These are phyloP conservation scores for Pyrocephalus nanus DNA, from an alignment of 2,797 vertebrate genomes.

Conservation along the genomic window DNA sequence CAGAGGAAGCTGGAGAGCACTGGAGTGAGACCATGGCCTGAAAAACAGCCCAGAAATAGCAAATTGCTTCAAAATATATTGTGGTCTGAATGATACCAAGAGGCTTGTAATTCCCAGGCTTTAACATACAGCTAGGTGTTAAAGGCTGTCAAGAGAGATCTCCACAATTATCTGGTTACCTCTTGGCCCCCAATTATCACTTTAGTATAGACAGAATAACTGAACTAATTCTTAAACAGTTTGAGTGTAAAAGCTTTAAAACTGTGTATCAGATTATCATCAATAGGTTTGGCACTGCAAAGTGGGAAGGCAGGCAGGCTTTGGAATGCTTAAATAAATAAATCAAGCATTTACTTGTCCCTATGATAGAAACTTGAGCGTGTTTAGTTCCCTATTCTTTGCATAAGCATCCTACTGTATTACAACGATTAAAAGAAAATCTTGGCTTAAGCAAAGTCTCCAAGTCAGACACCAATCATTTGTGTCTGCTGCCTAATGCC, in stretches of 20 bases:
- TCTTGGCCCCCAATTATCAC: slow-evolving; percentile 20
- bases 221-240: not conserved
- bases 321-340: not conserved
- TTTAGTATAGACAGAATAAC: not conserved
- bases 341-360: not conserved
- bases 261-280: not conserved
- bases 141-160: not conserved
- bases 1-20: not conserved
- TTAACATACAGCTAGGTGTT: not conserved
- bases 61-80: not conserved
- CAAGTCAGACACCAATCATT: not conserved
- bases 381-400: not conserved
- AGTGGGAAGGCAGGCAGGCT: not conserved
- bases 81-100: not conserved
- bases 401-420: not conserved
- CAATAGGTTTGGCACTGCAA: not conserved
- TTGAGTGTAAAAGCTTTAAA: not conserved
- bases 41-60: not conserved
- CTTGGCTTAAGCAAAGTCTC: not conserved
- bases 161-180: not conserved
- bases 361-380: not conserved
- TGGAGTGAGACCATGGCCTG: not conserved
- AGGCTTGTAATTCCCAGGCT: not conserved
- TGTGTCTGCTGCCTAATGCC: not conserved
- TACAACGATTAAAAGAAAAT: not conserved